Conservation (phyloP, 37 sponge, comb jelly and placozoan genomes). For the Lycopodina hypogea region DNA sequence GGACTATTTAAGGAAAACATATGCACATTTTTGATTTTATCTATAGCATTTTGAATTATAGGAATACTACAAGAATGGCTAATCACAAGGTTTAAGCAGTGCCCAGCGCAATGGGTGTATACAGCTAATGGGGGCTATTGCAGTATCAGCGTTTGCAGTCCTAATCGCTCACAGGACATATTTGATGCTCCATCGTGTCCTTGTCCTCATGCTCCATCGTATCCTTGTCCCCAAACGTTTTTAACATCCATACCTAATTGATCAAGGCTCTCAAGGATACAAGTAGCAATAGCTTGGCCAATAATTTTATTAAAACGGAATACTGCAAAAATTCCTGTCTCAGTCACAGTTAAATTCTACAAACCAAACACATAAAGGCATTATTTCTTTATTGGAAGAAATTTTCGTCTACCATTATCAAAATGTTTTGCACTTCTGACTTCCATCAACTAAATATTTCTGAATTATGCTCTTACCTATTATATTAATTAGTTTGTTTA, state of each 20-base stretch:
- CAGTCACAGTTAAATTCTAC: too few species aligned
- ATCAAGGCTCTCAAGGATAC: not conserved
- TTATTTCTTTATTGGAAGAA: slow-evolving; percentile 32
- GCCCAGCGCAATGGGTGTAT: slow-evolving; percentile 61
- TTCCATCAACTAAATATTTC: too few species aligned
- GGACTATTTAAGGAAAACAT: slow-evolving; percentile 19
- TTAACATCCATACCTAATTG: slow-evolving; percentile 15
- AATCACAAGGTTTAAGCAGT: too few species aligned
- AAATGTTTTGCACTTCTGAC: too few species aligned
- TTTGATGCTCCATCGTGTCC: slow-evolving; percentile 63
- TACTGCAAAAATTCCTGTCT: slow-evolving; percentile 45
- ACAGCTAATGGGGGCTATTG: slow-evolving; percentile 29
- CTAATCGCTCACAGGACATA: slow-evolving; percentile 44
- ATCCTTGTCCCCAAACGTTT: not conserved
- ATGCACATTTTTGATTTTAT: too few species aligned
- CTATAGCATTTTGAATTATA: too few species aligned
- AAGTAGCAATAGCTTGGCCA: too few species aligned
- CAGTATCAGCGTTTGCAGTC: slow-evolving; percentile 33
- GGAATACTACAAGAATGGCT: too few species aligned
- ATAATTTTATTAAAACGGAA: slow-evolving; percentile 5
- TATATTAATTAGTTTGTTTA: slow-evolving; percentile 45
- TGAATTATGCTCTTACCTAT: too few species aligned
- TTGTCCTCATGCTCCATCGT: too few species aligned
- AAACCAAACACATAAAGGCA: too few species aligned
- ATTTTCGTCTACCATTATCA: slow-evolving; percentile 60